A percentile compares a stretch with the other conserved stretches of the same genome.
Evolutionary conservation across 1,140 invertebrate species (phyloP).

Genomic region (Cephus cinctus): DNA sequence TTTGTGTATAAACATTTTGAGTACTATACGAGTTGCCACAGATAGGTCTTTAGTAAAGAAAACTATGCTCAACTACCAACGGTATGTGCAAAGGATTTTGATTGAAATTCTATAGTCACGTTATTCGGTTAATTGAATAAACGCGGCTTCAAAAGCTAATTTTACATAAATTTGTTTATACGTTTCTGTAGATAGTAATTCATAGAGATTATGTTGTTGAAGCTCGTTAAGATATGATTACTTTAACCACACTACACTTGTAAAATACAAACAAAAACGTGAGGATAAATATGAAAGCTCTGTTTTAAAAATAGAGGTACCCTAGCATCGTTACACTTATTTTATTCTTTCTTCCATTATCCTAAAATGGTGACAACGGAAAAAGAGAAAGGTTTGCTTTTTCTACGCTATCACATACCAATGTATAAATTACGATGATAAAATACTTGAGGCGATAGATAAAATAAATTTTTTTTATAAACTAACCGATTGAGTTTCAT

Average conservation of each 20-base stretch:
- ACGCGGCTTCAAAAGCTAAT: slow-evolving; percentile 15
- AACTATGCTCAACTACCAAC: slow-evolving; percentile 30
- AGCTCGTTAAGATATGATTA: slow-evolving; percentile 33
- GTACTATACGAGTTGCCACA: too few relatives aligned
- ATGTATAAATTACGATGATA: slow-evolving; percentile 22
- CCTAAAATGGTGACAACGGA: slow-evolving; percentile 1
- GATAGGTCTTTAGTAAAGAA: too few relatives aligned
- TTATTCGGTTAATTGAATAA: too few relatives aligned
- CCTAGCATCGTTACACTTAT: slow-evolving; percentile 19
- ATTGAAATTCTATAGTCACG: slow-evolving; percentile 1
- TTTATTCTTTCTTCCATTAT: slow-evolving; percentile 15
- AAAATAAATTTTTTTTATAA: slow-evolving; percentile 28
- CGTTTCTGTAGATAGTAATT: slow-evolving; percentile 34
- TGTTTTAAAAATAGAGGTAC: neutral
- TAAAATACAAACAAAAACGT: slow-evolving; percentile 31
- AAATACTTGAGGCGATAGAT: slow-evolving; percentile 16
- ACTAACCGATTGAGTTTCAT: slow-evolving; percentile 19
- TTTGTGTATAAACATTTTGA: too few relatives aligned
- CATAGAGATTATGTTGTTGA: slow-evolving; percentile 34
- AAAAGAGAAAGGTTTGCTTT: slow-evolving; percentile 20
- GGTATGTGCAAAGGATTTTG: slow-evolving; percentile 20
- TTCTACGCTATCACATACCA: slow-evolving; percentile 13
- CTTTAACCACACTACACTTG: slow-evolving; percentile 25
- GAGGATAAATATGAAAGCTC: slow-evolving; percentile 15
- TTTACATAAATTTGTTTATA: too few relatives aligned